Evolutionary conservation across 2,113 vertebrate species (phyloP).

Genomic region (Carassius carassius): DNA sequence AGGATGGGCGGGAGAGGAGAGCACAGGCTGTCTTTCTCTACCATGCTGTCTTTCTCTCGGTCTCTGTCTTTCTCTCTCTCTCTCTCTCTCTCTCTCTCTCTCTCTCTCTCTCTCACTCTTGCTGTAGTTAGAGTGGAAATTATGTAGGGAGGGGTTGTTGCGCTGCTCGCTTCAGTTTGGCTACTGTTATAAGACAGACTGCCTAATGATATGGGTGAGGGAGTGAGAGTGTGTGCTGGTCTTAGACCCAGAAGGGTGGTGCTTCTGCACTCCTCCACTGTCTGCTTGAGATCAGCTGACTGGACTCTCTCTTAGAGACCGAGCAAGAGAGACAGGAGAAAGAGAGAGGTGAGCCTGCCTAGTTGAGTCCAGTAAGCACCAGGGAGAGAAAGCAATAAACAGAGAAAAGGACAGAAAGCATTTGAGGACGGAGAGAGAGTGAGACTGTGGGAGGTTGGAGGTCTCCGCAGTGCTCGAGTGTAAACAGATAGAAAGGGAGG

Average conservation of each 20-base stretch:
- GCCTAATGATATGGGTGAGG: constrained; percentile 52
- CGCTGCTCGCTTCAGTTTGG: constrained; percentile 10
- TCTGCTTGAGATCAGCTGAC: constrained; percentile 72
- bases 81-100: neutral
- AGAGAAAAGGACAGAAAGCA: constrained; percentile 55
- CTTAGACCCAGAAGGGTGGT: constrained; percentile 63
- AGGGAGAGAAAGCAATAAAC: constrained; percentile 31
- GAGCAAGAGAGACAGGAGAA: constrained; percentile 16
- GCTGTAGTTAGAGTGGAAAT: constrained; percentile 48
- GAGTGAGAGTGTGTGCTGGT: constrained; percentile 41
- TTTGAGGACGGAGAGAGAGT: neutral
- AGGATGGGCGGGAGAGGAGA: constrained; percentile 58
- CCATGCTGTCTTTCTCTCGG: neutral
- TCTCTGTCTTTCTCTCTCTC: neutral
- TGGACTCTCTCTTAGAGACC: constrained; percentile 55
- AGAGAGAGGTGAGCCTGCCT: constrained; percentile 14
- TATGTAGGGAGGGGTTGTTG: constrained; percentile 45
- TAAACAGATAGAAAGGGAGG: constrained; percentile 75
- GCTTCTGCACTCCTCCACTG: constrained; percentile 61
- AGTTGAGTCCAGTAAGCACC: neutral
- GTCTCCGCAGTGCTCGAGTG: constrained; percentile 70
- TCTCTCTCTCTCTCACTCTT: neutral
- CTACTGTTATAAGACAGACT: constrained; percentile 48
- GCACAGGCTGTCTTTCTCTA: constrained; percentile 27
- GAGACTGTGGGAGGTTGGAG: constrained; percentile 62